Conservation (phyloP, 2,888 invertebrate species). For the Latrodectus hesperus region DNA sequence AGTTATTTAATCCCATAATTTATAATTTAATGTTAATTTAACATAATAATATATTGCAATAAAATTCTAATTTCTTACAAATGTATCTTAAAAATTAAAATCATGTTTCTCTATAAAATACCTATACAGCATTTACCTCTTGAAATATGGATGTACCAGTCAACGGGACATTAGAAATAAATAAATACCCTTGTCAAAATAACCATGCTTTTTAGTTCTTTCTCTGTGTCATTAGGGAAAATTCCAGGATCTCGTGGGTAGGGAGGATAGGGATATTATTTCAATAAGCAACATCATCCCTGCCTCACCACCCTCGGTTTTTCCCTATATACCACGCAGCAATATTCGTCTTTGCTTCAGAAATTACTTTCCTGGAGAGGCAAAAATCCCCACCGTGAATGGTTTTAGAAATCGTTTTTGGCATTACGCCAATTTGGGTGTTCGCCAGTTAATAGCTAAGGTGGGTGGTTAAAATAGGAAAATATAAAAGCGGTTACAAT, state of each 20-base stretch:
- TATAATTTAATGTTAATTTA: too few species aligned
- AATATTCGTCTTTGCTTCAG: slow-evolving; percentile 38
- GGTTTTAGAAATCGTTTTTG: slow-evolving; percentile 48
- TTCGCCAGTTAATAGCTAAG: slow-evolving; percentile 48
- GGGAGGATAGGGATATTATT: slow-evolving; percentile 26
- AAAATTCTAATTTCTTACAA: too few species aligned
- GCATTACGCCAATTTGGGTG: slow-evolving; percentile 44
- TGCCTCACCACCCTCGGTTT: slow-evolving; percentile 5
- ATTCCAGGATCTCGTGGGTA: slow-evolving; percentile 20
- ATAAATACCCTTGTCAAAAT: slow-evolving; percentile 41
- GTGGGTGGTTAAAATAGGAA: slow-evolving; percentile 30
- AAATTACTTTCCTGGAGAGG: slow-evolving; percentile 36
- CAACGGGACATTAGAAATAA: slow-evolving; percentile 41
- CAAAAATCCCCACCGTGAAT: slow-evolving; percentile 32
- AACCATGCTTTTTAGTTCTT: neutral
- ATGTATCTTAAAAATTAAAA: neutral
- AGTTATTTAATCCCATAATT: too few species aligned
- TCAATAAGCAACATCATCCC: slow-evolving; percentile 33
- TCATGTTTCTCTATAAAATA: neutral
- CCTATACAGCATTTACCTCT: neutral
- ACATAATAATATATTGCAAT: too few species aligned
- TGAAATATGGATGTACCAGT: neutral
- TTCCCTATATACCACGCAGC: neutral
- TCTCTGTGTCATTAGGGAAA: slow-evolving; percentile 24
- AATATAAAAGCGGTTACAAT: neutral